Evolutionary conservation across 1,140 invertebrate genomes (phyloP).

Genomic region (Drosophila virilis): DNA sequence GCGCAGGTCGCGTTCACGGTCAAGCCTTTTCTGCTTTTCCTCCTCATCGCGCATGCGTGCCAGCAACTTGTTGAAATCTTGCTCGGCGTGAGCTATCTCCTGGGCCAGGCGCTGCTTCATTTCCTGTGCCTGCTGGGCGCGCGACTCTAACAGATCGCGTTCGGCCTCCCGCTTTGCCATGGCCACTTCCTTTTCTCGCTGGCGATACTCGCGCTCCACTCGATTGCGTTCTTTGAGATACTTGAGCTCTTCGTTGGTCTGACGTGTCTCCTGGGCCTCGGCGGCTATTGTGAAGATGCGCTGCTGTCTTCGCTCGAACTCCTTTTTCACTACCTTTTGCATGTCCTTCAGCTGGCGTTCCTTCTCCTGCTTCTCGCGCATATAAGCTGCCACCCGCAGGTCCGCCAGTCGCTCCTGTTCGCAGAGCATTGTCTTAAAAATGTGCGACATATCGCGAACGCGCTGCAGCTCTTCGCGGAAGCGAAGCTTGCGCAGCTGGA

Average conservation of each 20-base stretch:
- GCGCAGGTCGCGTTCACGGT: conserved; percentile 64
- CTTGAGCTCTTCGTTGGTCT: conserved; percentile 86
- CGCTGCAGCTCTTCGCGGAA: conserved; percentile 86
- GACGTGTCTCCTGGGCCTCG: conserved; percentile 79
- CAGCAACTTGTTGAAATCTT: conserved; percentile 86
- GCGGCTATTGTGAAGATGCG: conserved; percentile 84
- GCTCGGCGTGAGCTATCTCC: conserved; percentile 86
- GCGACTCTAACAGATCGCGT: conserved; percentile 84
- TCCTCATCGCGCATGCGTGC: conserved; percentile 85
- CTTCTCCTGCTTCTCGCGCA: conserved; percentile 86
- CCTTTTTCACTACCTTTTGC: conserved; percentile 77
- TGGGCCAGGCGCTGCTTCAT: conserved; percentile 85
- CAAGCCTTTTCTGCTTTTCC: conserved; percentile 81
- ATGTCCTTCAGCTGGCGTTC: conserved; percentile 85
- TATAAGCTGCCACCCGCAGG: conserved; percentile 87
- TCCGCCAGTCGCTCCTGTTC: conserved; percentile 87
- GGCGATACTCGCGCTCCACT: conserved; percentile 86
- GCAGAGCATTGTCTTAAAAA: conserved; percentile 86
- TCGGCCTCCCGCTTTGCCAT: conserved; percentile 85
- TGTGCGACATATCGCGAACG: conserved; percentile 86
- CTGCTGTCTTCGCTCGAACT: conserved; percentile 85
- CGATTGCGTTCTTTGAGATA: conserved; percentile 86
- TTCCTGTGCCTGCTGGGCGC: conserved; percentile 84
- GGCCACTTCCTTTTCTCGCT: conserved; percentile 85
- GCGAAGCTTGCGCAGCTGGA: conserved; percentile 81